A percentile compares a stretch with the other conserved stretches of the same genome.
These are phyloP conservation scores for Cryptomyrus ogoouensis DNA, from an alignment of 2,113 vertebrate genomes.

Conservation along the genomic window DNA sequence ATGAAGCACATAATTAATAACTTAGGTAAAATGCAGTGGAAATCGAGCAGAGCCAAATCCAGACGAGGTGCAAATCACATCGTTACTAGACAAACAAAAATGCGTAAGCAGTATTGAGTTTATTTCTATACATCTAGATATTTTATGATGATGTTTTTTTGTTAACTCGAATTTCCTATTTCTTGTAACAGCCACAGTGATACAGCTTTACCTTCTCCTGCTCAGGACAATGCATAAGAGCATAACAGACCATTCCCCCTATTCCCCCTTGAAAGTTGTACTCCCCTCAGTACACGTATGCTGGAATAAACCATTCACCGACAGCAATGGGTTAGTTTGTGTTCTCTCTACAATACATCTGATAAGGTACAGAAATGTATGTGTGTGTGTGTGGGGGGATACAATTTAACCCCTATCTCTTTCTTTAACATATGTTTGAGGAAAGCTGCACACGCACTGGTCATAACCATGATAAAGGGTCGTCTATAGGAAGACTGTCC, in stretches of 20 bases:
- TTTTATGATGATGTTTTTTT: background rate
- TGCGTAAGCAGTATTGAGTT: background rate
- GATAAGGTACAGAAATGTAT: background rate
- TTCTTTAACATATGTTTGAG: background rate
- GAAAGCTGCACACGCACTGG: background rate
- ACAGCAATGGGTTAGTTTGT: background rate
- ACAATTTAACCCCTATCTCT: background rate
- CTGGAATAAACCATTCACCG: background rate
- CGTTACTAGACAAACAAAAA: background rate
- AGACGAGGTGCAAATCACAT: background rate
- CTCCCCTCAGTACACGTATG: background rate
- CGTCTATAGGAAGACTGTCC: background rate
- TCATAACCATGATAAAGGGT: background rate
- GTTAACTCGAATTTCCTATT: background rate
- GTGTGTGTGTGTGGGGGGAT: background rate
- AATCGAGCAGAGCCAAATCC: background rate
- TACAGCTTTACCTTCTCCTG: background rate
- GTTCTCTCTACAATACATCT: background rate
- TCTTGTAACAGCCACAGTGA: background rate
- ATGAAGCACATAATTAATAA: background rate
- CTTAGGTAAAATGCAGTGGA: background rate
- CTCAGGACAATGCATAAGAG: background rate
- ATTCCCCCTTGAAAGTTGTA: background rate
- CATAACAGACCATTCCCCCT: background rate
- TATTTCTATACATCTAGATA: background rate